Base-by-base conservation (phyloP, 2,113 vertebrate species). In the Plecotus auritus region DNA sequence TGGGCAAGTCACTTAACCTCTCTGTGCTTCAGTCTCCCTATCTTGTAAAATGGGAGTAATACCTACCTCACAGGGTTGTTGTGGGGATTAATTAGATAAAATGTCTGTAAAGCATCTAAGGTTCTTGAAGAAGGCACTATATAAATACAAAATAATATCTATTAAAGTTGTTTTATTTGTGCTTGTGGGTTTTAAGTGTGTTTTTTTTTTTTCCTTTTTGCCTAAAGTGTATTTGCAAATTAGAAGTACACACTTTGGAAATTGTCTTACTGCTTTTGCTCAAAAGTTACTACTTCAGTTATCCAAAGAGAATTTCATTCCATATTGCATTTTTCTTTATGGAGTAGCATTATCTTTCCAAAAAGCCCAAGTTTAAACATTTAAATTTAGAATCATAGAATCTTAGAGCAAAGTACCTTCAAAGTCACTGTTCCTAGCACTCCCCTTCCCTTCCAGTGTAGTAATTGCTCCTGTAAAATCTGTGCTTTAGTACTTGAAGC, bases 41-140 rank as follows among this genome's bases (percentile, higher is more conserved):
- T 96, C 88, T 88, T 95, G 95, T 96, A 85, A 96, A 96, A 88
- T 86, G 97, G 96, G 97, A 97, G 97, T 94, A 91, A 95, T 80
- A 97, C 97, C 97, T 97, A 97, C 97, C 97, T 97, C 97, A 97
- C 97, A 97, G 97, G 97, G 97, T 97, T 97, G 97, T 97, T 97
- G 97, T 97, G 97, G 97, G 97, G 97, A 96, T 96, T 95, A 90
- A 97, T 97, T 96, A 95, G 94, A 96, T 89, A 95, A 47, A 92
- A 89, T 95, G 92, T 97, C 96, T 96, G 96, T 97, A 96, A 96
- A 97, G 85, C 95, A 95, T 96, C 91, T 96, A 95, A 97, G 86
- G 78, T 97, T 97, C 97, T 93, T 89, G 96, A 96, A 97, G 96
- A 96, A 97, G 94, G 97, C 96, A 73, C 95, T 97, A 95, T 97